phyloP scores from a whole-genome alignment of 1,140 invertebrate genomes.

The Adelges cooleyi region DNA sequence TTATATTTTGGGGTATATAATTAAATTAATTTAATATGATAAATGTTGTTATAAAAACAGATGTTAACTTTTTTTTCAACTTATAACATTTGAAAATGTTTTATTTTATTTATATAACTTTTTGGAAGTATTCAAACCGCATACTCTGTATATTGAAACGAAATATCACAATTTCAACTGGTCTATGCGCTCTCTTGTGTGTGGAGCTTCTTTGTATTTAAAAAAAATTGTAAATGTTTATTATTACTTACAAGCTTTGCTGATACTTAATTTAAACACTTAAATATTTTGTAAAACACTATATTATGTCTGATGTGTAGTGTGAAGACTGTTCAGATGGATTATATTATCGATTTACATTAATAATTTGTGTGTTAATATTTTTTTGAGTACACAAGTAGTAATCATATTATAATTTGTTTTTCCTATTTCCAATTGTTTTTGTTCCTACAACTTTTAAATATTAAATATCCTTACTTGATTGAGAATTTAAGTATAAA shows the following conservation, averaged over 20 bases:
- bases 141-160: slow-evolving; percentile 15
- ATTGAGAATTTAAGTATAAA: too few species aligned
- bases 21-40: neutral
- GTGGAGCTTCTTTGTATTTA: neutral
- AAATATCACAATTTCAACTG: neutral
- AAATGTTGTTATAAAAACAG: neutral
- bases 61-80: neutral
- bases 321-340: slow-evolving; percentile 29
- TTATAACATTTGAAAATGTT: neutral
- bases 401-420: too few species aligned
- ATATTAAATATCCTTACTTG: too few species aligned
- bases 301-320: slow-evolving; percentile 26
- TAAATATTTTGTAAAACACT: slow-evolving; percentile 26
- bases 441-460: too few species aligned
- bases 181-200: neutral
- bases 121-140: neutral
- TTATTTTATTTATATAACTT: neutral
- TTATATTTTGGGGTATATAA: neutral
- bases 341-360: slow-evolving; percentile 27
- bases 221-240: slow-evolving; percentile 21
- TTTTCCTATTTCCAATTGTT: too few species aligned
- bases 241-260: slow-evolving; percentile 18
- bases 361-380: too few species aligned
- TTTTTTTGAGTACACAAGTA: too few species aligned
- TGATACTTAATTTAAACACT: slow-evolving; percentile 21